Conservation (phyloP, 2,113 vertebrate genomes). For the Gobio gobio region DNA sequence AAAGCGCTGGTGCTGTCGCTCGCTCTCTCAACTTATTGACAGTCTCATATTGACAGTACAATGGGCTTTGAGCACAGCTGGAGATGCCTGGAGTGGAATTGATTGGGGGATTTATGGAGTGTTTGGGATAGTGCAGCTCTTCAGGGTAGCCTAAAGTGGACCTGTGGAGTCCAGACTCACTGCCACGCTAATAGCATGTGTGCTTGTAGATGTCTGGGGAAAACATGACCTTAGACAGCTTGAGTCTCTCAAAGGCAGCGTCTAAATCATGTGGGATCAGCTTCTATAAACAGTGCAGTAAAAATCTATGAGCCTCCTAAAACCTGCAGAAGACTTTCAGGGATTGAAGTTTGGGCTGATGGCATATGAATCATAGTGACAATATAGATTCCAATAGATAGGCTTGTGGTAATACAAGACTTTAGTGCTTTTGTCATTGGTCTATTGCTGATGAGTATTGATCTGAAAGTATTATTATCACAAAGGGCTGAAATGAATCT, state of each 20-base stretch:
- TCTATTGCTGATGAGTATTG: conserved; percentile 30
- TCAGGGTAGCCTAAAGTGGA: background rate
- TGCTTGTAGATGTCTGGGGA: conserved; percentile 1
- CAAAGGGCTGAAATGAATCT: conserved; percentile 17
- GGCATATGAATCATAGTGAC: conserved; percentile 8
- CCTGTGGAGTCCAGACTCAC: background rate
- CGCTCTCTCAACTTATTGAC: conserved; percentile 62
- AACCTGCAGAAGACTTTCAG: background rate
- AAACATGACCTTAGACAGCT: conserved; percentile 16
- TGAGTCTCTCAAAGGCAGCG: background rate
- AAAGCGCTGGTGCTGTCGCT: conserved; percentile 66
- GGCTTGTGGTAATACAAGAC: background rate
- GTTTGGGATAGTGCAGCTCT: conserved; percentile 37
- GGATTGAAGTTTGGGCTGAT: background rate
- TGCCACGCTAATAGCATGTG: background rate
- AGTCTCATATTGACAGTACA: conserved; percentile 62
- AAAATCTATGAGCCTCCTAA: conserved; percentile 3
- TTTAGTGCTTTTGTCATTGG: background rate
- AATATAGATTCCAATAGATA: background rate
- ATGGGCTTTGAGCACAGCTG: conserved; percentile 64
- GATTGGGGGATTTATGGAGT: conserved; percentile 51
- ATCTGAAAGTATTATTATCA: conserved; percentile 20
- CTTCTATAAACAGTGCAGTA: conserved; percentile 6
- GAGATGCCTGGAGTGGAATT: background rate
- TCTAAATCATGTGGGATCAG: background rate